Percentiles rank a stretch among this genome's conserved stretches.
Evolutionary conservation across 2,113 vertebrate genomes (phyloP).

Genomic region (Centropristis striata): DNA sequence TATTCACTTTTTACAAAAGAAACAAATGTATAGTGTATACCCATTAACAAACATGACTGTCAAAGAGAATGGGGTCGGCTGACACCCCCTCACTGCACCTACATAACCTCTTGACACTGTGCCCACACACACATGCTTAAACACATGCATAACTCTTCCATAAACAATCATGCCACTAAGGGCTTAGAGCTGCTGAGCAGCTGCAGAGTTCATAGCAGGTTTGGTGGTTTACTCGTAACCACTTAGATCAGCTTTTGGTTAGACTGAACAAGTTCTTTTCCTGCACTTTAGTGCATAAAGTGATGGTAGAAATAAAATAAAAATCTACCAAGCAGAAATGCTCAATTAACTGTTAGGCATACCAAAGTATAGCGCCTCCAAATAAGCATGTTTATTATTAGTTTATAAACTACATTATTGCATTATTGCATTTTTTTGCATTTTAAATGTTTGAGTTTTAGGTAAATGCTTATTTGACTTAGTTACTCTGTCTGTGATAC

Average conservation of each 20-base stretch:
- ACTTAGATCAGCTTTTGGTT: background rate
- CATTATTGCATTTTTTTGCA: too few species aligned
- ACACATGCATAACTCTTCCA: background rate
- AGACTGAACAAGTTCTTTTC: background rate
- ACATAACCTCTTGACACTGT: background rate
- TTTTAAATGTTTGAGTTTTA: too few species aligned
- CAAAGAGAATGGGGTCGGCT: background rate
- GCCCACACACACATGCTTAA: background rate
- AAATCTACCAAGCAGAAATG: background rate
- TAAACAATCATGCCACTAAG: slow-evolving; percentile 9
- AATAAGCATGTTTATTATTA: too few species aligned
- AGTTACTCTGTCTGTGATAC: too few species aligned
- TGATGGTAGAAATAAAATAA: background rate
- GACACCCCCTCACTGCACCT: background rate
- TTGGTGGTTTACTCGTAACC: slow-evolving; percentile 9
- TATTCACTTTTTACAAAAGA: background rate
- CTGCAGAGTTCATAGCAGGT: slow-evolving; percentile 21
- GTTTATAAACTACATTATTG: too few species aligned
- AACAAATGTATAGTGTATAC: background rate
- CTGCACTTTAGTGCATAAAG: background rate
- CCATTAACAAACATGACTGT: background rate
- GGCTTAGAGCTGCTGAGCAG: slow-evolving; percentile 22
- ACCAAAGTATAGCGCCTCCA: too few species aligned
- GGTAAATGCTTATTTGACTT: too few species aligned
- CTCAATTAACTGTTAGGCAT: background rate